Conservation (phyloP, 2,888 invertebrate genomes). For the Tanytarsus gracilentus region DNA sequence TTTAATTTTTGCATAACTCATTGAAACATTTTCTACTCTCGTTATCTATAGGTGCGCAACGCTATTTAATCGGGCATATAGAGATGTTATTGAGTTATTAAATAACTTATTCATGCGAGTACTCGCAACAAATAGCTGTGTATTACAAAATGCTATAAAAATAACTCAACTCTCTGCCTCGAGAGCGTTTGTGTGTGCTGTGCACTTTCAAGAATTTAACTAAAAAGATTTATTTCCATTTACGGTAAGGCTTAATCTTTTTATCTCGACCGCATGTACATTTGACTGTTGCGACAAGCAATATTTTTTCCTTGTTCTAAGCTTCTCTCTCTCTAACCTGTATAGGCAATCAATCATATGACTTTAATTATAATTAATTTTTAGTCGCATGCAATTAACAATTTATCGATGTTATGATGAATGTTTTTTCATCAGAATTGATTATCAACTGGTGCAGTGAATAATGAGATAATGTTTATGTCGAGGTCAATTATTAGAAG, state of each 20-base stretch:
- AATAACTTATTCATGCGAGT: not conserved
- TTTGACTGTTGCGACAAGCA: not conserved
- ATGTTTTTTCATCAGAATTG: too few species aligned
- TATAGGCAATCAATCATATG: too few species aligned
- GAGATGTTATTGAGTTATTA: conserved; percentile 1
- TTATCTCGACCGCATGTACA: not conserved
- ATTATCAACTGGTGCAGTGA: too few species aligned
- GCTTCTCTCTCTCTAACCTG: too few species aligned
- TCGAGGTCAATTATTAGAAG: too few species aligned
- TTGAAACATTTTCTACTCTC: not conserved
- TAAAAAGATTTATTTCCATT: not conserved
- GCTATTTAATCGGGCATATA: not conserved
- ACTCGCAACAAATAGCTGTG: not conserved
- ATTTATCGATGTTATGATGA: too few species aligned
- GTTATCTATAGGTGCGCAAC: not conserved
- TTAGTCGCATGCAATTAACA: too few species aligned
- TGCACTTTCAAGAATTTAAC: not conserved
- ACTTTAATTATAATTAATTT: too few species aligned
- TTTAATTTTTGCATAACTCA: not conserved
- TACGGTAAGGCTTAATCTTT: not conserved
- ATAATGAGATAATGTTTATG: too few species aligned
- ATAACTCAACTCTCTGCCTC: too few species aligned
- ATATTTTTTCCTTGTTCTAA: conserved; percentile 7
- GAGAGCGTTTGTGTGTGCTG: too few species aligned
- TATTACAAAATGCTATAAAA: too few species aligned